A percentile compares a stretch with the other conserved stretches of the same genome.
Evolutionary conservation across 2,888 invertebrate species (phyloP).

Genomic region (Allolobophora icterica): DNA sequence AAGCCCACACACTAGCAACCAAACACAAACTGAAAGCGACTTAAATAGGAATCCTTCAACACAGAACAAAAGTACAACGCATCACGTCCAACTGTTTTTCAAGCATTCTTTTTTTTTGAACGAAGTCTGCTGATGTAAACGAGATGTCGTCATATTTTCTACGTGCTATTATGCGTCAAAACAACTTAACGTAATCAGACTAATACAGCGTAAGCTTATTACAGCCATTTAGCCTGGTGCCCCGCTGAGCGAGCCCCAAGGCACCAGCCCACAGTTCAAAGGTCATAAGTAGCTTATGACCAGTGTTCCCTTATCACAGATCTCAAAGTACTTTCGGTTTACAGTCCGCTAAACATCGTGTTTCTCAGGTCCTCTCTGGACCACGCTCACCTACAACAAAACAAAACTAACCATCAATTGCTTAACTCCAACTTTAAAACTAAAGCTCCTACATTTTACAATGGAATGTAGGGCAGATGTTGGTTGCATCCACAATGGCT

Average conservation of each 20-base stretch:
- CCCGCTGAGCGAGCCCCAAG: background rate
- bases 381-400: background rate
- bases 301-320: conserved; percentile 28
- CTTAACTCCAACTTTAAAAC: no score
- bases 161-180: background rate
- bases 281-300: background rate
- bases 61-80: background rate
- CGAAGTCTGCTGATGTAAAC: background rate
- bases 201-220: conserved; percentile 19
- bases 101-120: background rate
- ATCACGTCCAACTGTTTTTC: background rate
- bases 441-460: no score
- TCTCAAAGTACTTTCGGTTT: background rate
- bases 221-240: background rate
- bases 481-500: no score
- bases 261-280: conserved; percentile 25
- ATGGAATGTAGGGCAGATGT: no score
- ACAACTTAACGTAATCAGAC: conserved; percentile 22
- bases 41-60: conserved; percentile 17
- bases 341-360: background rate
- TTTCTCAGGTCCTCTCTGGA: background rate
- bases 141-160: conserved; percentile 9
- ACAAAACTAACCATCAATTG: background rate
- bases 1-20: background rate
- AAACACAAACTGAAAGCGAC: conserved; percentile 5